phyloP scores from a whole-genome alignment of 2,797 vertebrate genomes.

The Epinephelus awoara region DNA sequence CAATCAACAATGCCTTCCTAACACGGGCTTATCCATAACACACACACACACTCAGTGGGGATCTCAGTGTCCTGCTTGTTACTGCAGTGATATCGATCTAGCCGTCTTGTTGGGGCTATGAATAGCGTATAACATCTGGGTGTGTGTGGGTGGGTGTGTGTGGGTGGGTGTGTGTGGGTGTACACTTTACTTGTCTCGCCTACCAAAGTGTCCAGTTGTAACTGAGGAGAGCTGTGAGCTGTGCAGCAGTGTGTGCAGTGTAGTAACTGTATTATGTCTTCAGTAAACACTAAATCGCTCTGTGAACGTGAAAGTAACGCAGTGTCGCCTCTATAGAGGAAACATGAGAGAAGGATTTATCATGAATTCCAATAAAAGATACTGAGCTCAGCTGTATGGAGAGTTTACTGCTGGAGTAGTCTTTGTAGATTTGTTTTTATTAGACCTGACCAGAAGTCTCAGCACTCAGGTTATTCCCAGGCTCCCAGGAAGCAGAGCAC shows the following conservation, averaged over 20 bases:
- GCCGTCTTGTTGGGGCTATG: constrained; percentile 6
- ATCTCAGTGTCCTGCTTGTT: constrained; percentile 24
- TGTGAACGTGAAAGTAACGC: too few species aligned
- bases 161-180: constrained; percentile 10
- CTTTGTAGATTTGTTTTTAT: too few species aligned
- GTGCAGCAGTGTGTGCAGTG: neutral
- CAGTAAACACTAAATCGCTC: neutral
- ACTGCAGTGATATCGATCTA: constrained; percentile 32
- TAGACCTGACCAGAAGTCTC: too few species aligned
- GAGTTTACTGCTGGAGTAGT: too few species aligned
- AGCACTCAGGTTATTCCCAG: too few species aligned
- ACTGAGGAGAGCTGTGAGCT: neutral
- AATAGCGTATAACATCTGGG: neutral
- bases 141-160: constrained; percentile 7
- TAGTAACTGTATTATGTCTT: neutral
- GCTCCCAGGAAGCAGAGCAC: too few species aligned
- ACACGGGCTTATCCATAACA: neutral
- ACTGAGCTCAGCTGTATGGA: too few species aligned
- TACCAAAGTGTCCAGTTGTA: neutral
- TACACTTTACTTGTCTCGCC: neutral
- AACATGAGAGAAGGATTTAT: too few species aligned
- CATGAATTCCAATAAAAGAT: too few species aligned
- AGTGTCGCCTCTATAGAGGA: too few species aligned
- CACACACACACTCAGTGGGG: neutral
- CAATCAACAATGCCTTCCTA: constrained; percentile 32